Base-by-base conservation (phyloP, 2,797 vertebrate genomes). In the Sebastes itinus region DNA sequence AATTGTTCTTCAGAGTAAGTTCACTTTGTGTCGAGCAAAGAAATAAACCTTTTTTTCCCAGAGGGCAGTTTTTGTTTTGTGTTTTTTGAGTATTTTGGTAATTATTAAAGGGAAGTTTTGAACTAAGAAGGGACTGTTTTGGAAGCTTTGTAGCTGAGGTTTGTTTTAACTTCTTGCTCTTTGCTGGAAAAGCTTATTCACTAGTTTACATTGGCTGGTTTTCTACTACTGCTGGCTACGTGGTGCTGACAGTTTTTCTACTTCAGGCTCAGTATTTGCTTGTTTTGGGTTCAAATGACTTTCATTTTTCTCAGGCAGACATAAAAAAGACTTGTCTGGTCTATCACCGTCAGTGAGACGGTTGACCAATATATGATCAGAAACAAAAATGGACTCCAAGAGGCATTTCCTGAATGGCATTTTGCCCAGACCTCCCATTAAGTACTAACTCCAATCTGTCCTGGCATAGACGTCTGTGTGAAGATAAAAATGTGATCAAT, bases 361-460 rank as follows among this genome's bases (percentile, higher is more conserved):
- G 30, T 16, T 77, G 65, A 33, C 16, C 28, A 22, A 46, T 61
- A 54, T 64, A 60, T 72, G 23, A 75, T 32, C 28, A 74, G 32
- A n/a, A 66, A 35, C 42, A 64, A 35, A 38, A 46, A 46, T 20
- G 3, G 5, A 60, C 75, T 62, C 67, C 14, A 54, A 68, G 49
- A 82, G 75, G 74, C 75, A 88, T 70, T 69, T 85, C 76, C 80
- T 84, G 64, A 85, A 1, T 80, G 72, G 77, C 75, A 70, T 49
- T 70, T 69, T 81, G 66, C 82, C 86, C 72, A 80, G 74, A 85
- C 25, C 75, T 79, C 62, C 80, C 78, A 75, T 74, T 77, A 77
- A 75, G 46, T 42, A 20, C 46, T 49, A 49, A 49, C 46, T 49
- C 28, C 58, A 72, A 54, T 56, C 28, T 82, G 35, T n/a, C 75